Evolutionary conservation across 2,888 invertebrate genomes (phyloP), one percentile per base, ranked within the genome.

Genomic region (Polylopha cassiicola): DNA sequence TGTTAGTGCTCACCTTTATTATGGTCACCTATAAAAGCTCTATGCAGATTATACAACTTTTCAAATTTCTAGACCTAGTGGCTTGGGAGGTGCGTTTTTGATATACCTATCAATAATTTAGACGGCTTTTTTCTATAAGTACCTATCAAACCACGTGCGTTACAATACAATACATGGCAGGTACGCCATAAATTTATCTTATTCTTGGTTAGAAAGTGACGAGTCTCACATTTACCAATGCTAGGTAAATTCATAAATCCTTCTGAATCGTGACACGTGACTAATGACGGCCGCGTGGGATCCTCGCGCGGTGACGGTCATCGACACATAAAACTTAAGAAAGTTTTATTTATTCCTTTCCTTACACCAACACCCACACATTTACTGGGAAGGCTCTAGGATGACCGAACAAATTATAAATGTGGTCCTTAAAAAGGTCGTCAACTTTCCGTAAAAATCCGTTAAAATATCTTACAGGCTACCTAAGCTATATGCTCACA

Each of bases 281-380:
- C 20, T 41, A 36, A 30, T 28, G 17, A 13, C 11, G 7, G 34
- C 20, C 46, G 73, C 67, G 74, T 75, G 71, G 77, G 73, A 58
- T 48, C 64, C 62, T 68, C 73, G 51, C 51, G 54, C 48, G 48
- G 51, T 48, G 45, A 44, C 60, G 80, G 80, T 80, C 81, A 80
- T 71, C 78, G 78, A 74, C 79, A 75, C 75, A 73, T 69, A 66
- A 67, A 73, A 65, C 69, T 65, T 69, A 80, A 76, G 82, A 82
- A 82, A 82, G 82, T 79, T 73, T 71, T 75, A 58, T 65, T 46
- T 65, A 74, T 65, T 68, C 70, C 69, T 71, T 68, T 71, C 65
- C 69, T n/a, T n/a, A n/a, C n/a, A 70, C 68, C 60, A 56, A 65
- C 73, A 70, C 76, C 74, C 74, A 77, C 77, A 70, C 71, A 50